Base-by-base conservation (phyloP, 2,113 vertebrate species). In the Cyphomyrus plagiostoma region DNA sequence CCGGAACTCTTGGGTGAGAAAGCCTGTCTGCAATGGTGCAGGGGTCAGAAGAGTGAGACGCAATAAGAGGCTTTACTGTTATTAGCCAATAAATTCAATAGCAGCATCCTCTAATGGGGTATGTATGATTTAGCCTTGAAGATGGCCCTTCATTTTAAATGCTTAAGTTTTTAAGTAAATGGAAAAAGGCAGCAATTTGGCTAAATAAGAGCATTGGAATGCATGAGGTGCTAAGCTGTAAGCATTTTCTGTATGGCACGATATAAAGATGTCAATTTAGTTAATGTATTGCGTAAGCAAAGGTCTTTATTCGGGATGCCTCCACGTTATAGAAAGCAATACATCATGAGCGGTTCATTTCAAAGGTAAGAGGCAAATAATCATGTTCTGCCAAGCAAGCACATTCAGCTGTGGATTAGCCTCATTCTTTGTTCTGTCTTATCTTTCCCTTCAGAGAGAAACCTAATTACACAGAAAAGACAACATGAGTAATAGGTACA, bases 351-450 rank as follows among this genome's bases (percentile, higher is more conserved):
- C 13, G 26, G 66, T 42, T 48, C 62, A 46, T 88, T 74, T 74
- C 5, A 88, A 88, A 88, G 62, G 88, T 49, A 74, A 66, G n/a
- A 70, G 87, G 53, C 87, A 66, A 88, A 74, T 35, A 87, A 49
- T 70, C 74, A 66, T 88, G 45, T 88, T 17, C 42, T 46, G 48
- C 58, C 42, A 50, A 88, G 45, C 11, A 70, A 74, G 88, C 74
- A 30, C 26, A 74, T 88, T 88, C 86, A 30, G 46, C 62, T 74
- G 62, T 74, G 46, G 88, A 88, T 45, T 50, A 17, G 58, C 46
- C 19, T 49, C 46, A 74, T 88, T 70, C 58, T 74, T 88, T 74
- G 42, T 30, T 77, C 88, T 74, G 62, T 49, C 62, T 88, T 88
- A 77, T 88, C 62, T n/a, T 46, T 77, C 88, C 88, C 58, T 48